Evolutionary conservation across 2,888 invertebrate species (phyloP).

Genomic region (Sarcophaga caerulescens): DNA sequence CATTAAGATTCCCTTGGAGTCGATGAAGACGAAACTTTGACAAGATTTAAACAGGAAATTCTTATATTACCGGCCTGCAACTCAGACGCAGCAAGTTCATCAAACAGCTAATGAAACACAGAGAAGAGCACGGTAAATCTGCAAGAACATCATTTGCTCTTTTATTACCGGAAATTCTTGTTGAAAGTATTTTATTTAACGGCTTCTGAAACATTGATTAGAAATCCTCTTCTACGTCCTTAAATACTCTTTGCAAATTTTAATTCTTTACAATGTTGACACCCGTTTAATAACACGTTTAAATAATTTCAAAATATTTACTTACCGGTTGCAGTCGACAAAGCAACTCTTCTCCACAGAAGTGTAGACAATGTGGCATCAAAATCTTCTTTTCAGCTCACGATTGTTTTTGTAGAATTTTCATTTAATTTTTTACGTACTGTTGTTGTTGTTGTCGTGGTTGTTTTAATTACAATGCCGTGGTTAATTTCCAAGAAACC

Average conservation of each 20-base stretch:
- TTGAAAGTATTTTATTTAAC: too few species aligned
- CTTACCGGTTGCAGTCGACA: background rate
- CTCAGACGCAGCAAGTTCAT: too few species aligned
- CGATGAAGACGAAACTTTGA: too few species aligned
- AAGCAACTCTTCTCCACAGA: background rate
- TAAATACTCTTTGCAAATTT: background rate
- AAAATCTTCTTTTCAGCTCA: background rate
- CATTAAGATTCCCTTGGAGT: too few species aligned
- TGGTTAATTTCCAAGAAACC: conserved; percentile 63
- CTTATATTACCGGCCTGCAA: too few species aligned
- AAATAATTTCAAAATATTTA: conserved; percentile 37
- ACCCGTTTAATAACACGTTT: background rate
- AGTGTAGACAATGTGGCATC: conserved; percentile 1
- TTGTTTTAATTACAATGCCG: conserved; percentile 63
- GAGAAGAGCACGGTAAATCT: too few species aligned
- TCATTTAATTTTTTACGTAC: background rate
- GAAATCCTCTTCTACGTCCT: background rate
- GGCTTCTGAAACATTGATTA: too few species aligned
- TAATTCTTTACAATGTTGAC: background rate
- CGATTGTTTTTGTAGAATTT: background rate
- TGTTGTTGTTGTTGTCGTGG: background rate
- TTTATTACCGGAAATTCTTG: too few species aligned
- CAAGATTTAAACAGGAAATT: too few species aligned
- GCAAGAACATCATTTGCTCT: too few species aligned
- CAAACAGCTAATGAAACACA: too few species aligned